These are phyloP conservation scores for Papilio gigon DNA, from an alignment of 2,888 invertebrate genomes.

Conservation along the genomic window DNA sequence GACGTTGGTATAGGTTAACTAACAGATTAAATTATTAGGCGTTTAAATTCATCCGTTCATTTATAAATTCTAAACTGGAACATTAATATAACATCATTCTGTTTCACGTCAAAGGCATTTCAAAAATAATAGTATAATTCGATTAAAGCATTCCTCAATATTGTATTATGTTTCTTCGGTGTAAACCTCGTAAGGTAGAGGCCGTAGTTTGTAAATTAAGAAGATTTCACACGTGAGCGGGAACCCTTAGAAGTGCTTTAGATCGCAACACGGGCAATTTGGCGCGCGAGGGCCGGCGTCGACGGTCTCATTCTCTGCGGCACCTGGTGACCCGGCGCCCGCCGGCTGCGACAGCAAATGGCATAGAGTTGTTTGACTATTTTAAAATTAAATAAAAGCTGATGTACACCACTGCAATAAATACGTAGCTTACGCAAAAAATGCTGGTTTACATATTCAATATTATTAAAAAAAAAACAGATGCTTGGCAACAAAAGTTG, in stretches of 20 bases:
- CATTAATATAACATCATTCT: background rate
- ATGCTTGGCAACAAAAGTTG: background rate
- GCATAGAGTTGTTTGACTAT: slow-evolving; percentile 48
- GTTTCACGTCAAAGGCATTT: background rate
- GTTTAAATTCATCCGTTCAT: background rate
- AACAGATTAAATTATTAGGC: too few species aligned
- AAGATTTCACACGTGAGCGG: slow-evolving; percentile 74
- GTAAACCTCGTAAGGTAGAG: slow-evolving; percentile 58
- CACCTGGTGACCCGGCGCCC: slow-evolving; percentile 71
- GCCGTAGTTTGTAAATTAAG: slow-evolving; percentile 68
- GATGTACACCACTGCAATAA: background rate
- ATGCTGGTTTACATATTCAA: too few species aligned
- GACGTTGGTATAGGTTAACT: too few species aligned
- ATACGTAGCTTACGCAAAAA: background rate
- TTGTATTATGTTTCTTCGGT: slow-evolving; percentile 42
- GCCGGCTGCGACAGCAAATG: slow-evolving; percentile 55
- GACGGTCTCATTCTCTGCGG: slow-evolving; percentile 69
- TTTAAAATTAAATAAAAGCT: background rate
- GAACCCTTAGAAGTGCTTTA: slow-evolving; percentile 73
- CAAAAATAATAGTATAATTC: background rate
- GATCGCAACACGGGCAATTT: slow-evolving; percentile 78
- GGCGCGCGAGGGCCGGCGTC: slow-evolving; percentile 67
- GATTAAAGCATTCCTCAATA: slow-evolving; percentile 5
- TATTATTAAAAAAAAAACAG: background rate
- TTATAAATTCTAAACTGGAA: background rate